These are phyloP conservation scores for Etheostoma perlongum DNA, from an alignment of 2,797 vertebrate genomes.

Conservation along the genomic window DNA sequence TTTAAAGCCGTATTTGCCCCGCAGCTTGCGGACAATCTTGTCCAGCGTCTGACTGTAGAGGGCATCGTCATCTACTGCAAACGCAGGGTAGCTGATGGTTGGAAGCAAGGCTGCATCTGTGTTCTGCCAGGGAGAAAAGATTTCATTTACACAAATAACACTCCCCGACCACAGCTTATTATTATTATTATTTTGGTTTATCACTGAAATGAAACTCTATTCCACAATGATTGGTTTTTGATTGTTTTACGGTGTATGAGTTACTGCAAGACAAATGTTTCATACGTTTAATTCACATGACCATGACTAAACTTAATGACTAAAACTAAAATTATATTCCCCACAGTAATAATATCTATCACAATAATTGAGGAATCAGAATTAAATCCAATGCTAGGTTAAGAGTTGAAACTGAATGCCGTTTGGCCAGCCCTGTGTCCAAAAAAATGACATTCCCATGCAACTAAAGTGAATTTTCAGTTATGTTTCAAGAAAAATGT, in stretches of 20 bases:
- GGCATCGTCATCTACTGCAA: conserved; percentile 95
- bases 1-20: conserved; percentile 95
- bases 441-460: too few species aligned
- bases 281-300: neutral
- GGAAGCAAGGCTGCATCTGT: conserved; percentile 96
- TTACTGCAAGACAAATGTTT: neutral
- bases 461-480: too few species aligned
- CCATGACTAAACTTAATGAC: too few species aligned
- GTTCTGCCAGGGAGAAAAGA: conserved; percentile 83
- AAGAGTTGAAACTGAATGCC: neutral
- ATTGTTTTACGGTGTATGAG: neutral
- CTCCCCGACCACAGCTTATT: neutral
- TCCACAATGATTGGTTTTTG: neutral
- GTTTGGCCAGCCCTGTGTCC: too few species aligned
- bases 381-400: neutral
- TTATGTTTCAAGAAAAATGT: too few species aligned
- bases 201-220: neutral
- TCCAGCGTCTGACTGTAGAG: conserved; percentile 94
- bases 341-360: neutral
- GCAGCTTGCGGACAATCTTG: conserved; percentile 94
- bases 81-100: conserved; percentile 98
- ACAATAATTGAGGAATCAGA: neutral
- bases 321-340: neutral
- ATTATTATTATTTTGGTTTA: too few species aligned
- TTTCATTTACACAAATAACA: neutral